Base-by-base conservation (phyloP, 2,113 vertebrate genomes). In the Ictalurus furcatus region DNA sequence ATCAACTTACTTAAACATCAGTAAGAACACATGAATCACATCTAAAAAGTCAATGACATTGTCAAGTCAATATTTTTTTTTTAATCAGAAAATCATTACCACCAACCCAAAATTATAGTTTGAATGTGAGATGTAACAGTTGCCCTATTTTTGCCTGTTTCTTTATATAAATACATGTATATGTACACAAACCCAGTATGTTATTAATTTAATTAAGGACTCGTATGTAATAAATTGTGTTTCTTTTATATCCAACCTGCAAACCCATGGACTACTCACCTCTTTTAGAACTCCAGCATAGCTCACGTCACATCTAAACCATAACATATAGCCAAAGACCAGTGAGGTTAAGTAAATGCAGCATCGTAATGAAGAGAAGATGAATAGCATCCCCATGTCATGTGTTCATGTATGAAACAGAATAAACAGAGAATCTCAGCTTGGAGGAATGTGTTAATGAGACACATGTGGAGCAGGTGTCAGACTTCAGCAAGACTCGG, bases 361-460 rank as follows among this genome's bases (percentile, higher is more conserved):
- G 11, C 67, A 52, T 65, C 85, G 78, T 48, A 82, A 73, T 74
- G 44, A 40, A 48, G 61, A 54, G 69, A 67, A 61, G 19, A 59
- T 87, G 54, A 85, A 78, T 63, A 76, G 30, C 30, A 81, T 84
- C 19, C 34, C 52, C 28, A 23, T 69, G 48, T 86, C 67, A 89
- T 67, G 34, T 65, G 65, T 86, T 89, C 76, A 84, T 89, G 86
- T 88, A 54, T 12, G 7, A 23, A 61, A 58, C n/a, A 40, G 65
- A 74, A 87, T 88, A 88, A 91, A 88, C 86, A 86, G 54, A 71
- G 71, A 37, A 52, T 84, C 83, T 85, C 65, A 67, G 87, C 89
- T 90, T 87, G 8, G 59, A 87, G 88, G 89, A 91, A 91, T 91
- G 88, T 90, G 59, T 58, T 92, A 90, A 91, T 90, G 79, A 91